Evolutionary conservation across 2,888 invertebrate species (phyloP), one percentile per base, ranked within the genome.

Genomic region (Eupithecia dodoneata): DNA sequence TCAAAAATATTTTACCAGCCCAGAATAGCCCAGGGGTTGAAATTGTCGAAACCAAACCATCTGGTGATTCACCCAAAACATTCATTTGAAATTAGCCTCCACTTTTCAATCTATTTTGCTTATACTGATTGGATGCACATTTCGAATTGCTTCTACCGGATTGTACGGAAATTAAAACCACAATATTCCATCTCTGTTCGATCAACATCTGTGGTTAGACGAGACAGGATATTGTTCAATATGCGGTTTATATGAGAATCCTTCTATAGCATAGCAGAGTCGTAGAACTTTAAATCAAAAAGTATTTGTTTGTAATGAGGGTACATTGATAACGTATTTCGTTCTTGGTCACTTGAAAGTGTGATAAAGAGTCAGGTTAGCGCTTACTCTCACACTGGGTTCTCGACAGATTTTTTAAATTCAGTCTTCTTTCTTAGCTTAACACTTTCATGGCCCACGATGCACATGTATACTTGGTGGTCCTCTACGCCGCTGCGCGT

Each of bases 241-340:
- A 15, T 77, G 67, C n/a, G 67, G 76, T 74, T 72, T 45, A 42
- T 74, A 15, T 13, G 41, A 41, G 6, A 65, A n/a, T 65, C 65
- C 65, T 12, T 65, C 9, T 1, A 59, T 59, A 18, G 9, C n/a
- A 66, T 66, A 30, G 2, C 63, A 30, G 13, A 15, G 41, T 66
- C 7, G 15, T 41, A 42, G 2, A 63, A 18, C 30, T 59, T 18
- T 18, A 63, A 30, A 59, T 30, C 3, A n/a, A 59, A 59, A 18
- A 59, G 18, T 7, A 7, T 55, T 6, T 52, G 55, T n/a, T n/a
- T 18, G 0, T 18, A 59, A 18, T 59, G 18, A 59, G 9, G 9
- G 9, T 59, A 59, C 59, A 30, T 3, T 18, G 18, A 30, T 30
- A 63, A 12, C 4, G 18, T 30, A 30, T 30, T 30, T 63, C 9